phyloP scores from a whole-genome alignment of 1,140 invertebrate species.

The Drosophila burlai region DNA sequence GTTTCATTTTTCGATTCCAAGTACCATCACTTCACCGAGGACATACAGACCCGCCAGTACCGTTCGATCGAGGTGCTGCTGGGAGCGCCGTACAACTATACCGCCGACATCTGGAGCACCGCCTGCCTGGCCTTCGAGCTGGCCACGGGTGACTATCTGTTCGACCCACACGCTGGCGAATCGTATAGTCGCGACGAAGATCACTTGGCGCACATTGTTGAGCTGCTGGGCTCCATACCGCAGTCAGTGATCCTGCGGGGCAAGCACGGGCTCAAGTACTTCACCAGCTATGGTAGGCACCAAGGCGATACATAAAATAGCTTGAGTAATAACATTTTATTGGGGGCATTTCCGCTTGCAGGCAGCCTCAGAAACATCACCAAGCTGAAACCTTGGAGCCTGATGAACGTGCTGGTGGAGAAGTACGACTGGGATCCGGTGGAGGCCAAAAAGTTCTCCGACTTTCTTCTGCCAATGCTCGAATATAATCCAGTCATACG shows the following conservation, averaged over 20 bases:
- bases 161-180: conserved; percentile 97
- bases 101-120: conserved; percentile 99
- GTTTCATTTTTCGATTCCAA: conserved; percentile 9
- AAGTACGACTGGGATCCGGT: conserved; percentile 97
- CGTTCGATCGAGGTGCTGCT: conserved; percentile 96
- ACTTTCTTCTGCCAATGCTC: conserved; percentile 98
- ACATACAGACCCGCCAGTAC: conserved; percentile 99
- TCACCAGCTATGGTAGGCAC: conserved; percentile 86
- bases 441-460: conserved; percentile 95
- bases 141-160: conserved; percentile 99
- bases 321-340: neutral
- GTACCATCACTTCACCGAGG: conserved; percentile 86
- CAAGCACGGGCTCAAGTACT: conserved; percentile 84
- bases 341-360: conserved; percentile 31
- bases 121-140: conserved; percentile 99
- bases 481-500: conserved; percentile 96
- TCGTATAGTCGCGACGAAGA: conserved; percentile 97
- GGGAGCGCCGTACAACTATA: conserved; percentile 96
- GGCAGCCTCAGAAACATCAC: conserved; percentile 96
- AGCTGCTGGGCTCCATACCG: conserved; percentile 98
- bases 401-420: conserved; percentile 96
- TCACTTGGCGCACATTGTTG: conserved; percentile 99
- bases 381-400: conserved; percentile 96
- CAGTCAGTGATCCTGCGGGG: conserved; percentile 82
- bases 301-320: neutral